Evolutionary conservation across 2,113 vertebrate genomes (phyloP), one percentile per base, ranked within the genome.

Genomic region (Syngnathoides biaculeatus): DNA sequence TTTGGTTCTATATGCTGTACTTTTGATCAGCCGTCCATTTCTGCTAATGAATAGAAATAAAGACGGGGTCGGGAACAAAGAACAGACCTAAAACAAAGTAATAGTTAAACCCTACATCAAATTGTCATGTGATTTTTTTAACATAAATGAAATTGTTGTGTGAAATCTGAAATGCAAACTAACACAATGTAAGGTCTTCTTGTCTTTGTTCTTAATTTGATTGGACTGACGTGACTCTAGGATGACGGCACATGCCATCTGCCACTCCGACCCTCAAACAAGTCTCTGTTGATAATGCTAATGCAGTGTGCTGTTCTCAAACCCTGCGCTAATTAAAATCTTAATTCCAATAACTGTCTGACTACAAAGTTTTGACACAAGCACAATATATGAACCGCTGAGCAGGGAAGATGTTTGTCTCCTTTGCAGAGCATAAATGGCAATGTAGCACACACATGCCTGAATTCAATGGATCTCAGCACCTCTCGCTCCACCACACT

Each of bases 291-390:
- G 75, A 39, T 78, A 71, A 79, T 66, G 67, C 69, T 79, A 80
- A 86, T 81, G 75, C 69, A 35, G 67, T 26, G 15, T 1, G 27
- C 61, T 9, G 17, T 64, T 75, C 60, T 73, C 83, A 82, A 84
- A 77, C 73, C 68, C 11, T 83, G 61, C 43, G 45, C 78, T 68
- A 82, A 85, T 84, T 85, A 86, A 87, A 82, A 87, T 81, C 71
- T 83, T 82, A 66, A 71, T 73, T 82, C 61, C 83, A 83, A 78
- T 78, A 84, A 85, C 79, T 69, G 68, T 71, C 69, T 71, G 76
- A 64, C 72, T 73, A 77, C 81, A 79, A 71, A 83, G 77, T 85
- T 75, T 82, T 77, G 61, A 59, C 66, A 47, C 53, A 72, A 79
- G 69, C 64, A 55, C 68, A 82, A 68, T 61, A 47, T 73, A 83